Base-by-base conservation (phyloP, 2,888 invertebrate genomes). In the Acronicta alni region DNA sequence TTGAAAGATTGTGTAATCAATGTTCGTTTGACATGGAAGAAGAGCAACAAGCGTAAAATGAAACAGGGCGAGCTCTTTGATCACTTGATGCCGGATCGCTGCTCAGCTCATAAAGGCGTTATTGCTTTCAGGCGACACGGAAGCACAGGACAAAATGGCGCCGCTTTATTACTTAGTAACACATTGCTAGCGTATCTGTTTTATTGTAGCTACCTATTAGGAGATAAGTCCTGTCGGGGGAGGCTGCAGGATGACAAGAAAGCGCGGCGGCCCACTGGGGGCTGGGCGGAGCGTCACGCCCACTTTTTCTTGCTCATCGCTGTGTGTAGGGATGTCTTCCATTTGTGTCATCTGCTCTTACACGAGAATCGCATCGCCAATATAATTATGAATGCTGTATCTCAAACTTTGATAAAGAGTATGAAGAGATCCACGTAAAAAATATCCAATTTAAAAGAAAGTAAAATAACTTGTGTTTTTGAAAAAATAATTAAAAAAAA, bases 81-180 rank as follows among this genome's bases (percentile, higher is more conserved):
- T 93, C 93, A 91, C 82, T 86, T 86, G 80, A 85, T 82, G 84
- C 82, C 87, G 86, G 87, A 77, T 89, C 89, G 84, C 79, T 85
- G 89, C 87, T 89, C 89, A 81, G 84, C 85, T 90, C 91, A 91
- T 90, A 90, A 90, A 89, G 85, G 85, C 91, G 88, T 89, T 91
- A 91, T 92, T 92, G 87, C 90, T 83, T 84, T 81, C 74, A 77
- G 80, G 77, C 80, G 85, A 85, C 86, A 81, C 86, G 90, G 90
- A 92, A 91, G 86, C 86, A 83, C 80, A 83, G 89, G 87, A 88
- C 92, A 94, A 94, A 91, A 94, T 93, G 93, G 93, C 93, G 91
- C 84, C 87, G 89, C 92, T 92, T 92, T 93, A 93, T 93, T 92
- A 93, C 93, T 93, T 92, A 94, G 91, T 92, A 92, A 92, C 93